Conservation (phyloP, 1,140 invertebrate species). For the Drosophila pseudoananassae region DNA sequence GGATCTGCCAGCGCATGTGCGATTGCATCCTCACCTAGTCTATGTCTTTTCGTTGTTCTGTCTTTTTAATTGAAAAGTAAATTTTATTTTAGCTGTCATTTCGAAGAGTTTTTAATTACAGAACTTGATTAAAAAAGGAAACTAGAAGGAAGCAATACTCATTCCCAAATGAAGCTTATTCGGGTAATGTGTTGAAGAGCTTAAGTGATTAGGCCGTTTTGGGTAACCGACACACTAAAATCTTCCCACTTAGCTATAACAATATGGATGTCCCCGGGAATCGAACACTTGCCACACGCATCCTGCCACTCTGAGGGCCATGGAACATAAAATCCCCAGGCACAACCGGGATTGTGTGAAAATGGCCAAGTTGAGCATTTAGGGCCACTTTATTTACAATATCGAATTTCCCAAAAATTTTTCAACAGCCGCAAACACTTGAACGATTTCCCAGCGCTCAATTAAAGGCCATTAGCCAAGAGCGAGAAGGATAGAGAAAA, state of each 20-base stretch:
- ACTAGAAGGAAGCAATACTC: no score
- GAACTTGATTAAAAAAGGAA: no score
- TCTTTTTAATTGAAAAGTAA: not conserved
- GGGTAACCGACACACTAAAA: no score
- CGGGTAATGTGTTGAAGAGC: no score
- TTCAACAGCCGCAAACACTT: constrained; percentile 79
- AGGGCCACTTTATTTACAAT: constrained; percentile 70
- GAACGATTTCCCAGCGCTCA: constrained; percentile 78
- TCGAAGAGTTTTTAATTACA: not conserved
- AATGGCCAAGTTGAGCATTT: constrained; percentile 32
- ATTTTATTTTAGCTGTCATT: not conserved
- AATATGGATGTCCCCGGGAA: not conserved
- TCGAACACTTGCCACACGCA: constrained; percentile 25
- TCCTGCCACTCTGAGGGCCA: constrained; percentile 29
- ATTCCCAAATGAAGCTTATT: no score
- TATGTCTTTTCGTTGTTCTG: not conserved
- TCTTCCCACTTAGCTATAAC: not conserved
- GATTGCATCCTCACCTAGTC: constrained; percentile 14
- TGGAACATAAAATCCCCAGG: constrained; percentile 12
- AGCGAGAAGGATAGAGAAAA: constrained; percentile 14
- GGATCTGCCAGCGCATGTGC: constrained; percentile 30
- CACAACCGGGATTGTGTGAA: constrained; percentile 12
- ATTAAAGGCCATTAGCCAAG: constrained; percentile 79
- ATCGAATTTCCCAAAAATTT: constrained; percentile 70
- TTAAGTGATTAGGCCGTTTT: no score